phyloP scores from a whole-genome alignment of 2,797 vertebrate species.

The Clarias platycephalus region DNA sequence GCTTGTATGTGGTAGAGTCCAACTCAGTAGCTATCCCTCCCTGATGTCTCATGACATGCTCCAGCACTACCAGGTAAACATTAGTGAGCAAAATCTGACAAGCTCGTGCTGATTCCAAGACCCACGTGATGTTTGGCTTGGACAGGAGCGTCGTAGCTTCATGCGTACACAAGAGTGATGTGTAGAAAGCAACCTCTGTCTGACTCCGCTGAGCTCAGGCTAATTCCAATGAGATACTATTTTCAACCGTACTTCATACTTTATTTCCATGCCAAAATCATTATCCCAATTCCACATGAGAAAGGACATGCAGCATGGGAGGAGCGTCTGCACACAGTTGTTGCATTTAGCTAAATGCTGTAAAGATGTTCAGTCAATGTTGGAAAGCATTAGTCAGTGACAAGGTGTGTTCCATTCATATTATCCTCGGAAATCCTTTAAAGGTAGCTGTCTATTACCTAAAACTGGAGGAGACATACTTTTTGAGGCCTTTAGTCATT shows the following conservation, averaged over 20 bases:
- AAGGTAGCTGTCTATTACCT: neutral
- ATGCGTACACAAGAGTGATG: conserved; percentile 44
- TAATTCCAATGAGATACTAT: conserved; percentile 58
- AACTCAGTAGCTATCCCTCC: conserved; percentile 59
- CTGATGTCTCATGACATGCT: conserved; percentile 58
- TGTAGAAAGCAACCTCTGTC: conserved; percentile 67
- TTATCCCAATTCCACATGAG: conserved; percentile 49
- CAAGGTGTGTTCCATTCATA: conserved; percentile 4
- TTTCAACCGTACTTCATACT: conserved; percentile 65
- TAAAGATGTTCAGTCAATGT: conserved; percentile 12
- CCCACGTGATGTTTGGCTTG: conserved; percentile 69
- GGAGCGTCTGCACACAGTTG: conserved; percentile 42
- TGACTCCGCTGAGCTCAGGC: conserved; percentile 56
- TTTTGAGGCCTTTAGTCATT: neutral
- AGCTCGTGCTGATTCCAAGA: conserved; percentile 60
- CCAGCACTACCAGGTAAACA: conserved; percentile 63
- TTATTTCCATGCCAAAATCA: conserved; percentile 54
- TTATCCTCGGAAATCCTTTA: neutral
- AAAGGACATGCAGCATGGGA: conserved; percentile 43
- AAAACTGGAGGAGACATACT: neutral
- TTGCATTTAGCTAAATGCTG: conserved; percentile 27
- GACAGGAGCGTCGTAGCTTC: conserved; percentile 61
- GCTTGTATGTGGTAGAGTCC: conserved; percentile 5
- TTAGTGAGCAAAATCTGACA: conserved; percentile 52
- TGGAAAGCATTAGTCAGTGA: conserved; percentile 23